Conservation (phyloP, 2,888 invertebrate species). For the Aporophyla lueneburgensis region DNA sequence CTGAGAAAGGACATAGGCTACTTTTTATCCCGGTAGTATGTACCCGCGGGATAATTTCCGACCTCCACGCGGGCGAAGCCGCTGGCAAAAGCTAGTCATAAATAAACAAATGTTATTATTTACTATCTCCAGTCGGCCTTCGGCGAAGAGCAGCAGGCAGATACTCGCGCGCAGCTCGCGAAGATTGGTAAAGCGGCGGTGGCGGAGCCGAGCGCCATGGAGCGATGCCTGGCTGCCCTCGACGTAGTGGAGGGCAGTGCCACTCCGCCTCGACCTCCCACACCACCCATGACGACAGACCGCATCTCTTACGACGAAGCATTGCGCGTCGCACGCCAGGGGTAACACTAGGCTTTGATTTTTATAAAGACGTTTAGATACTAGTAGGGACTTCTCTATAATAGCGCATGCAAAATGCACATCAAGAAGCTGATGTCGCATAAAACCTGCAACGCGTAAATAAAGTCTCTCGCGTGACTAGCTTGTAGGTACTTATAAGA, state of each 20-base stretch:
- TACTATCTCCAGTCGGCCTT: conserved; percentile 75
- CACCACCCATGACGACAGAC: conserved; percentile 84
- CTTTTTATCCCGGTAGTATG: no score
- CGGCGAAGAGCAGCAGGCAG: conserved; percentile 81
- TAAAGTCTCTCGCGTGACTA: neutral
- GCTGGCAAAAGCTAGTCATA: neutral
- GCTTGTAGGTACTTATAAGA: no score
- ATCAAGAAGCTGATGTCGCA: neutral
- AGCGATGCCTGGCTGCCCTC: conserved; percentile 83
- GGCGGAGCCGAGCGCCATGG: conserved; percentile 83
- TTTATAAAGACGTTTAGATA: neutral
- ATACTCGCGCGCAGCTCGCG: conserved; percentile 79
- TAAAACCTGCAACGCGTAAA: neutral
- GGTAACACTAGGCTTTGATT: conserved; percentile 67
- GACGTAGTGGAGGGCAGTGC: conserved; percentile 86
- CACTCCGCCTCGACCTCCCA: conserved; percentile 78
- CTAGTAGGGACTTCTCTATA: neutral
- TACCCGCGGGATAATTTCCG: no score
- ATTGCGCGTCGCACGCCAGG: conserved; percentile 75
- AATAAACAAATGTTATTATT: neutral
- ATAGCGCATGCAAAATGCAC: no score
- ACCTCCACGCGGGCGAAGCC: no score
- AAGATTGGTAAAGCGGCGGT: conserved; percentile 85
- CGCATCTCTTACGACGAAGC: conserved; percentile 84
- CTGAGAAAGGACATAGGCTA: no score